These are phyloP conservation scores for Magallana nippona DNA, from an alignment of 2,888 invertebrate species.

Conservation along the genomic window DNA sequence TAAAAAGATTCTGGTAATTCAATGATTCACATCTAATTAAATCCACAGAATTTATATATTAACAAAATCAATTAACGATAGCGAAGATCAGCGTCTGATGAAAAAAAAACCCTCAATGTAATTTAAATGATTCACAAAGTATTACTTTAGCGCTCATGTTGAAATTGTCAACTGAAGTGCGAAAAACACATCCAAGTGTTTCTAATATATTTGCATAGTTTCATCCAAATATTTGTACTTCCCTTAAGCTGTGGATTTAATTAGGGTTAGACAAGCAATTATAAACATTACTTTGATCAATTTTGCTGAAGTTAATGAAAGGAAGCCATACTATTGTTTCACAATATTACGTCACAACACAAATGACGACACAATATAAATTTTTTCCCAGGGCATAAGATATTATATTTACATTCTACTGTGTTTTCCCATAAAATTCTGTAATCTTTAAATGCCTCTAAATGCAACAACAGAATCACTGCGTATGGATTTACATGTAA, in stretches of 20 bases:
- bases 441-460: too few species aligned
- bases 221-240: background rate
- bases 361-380: background rate
- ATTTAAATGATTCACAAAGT: background rate
- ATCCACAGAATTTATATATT: too few species aligned
- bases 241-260: background rate
- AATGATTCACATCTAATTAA: too few species aligned
- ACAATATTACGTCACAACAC: background rate
- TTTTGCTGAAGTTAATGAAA: background rate
- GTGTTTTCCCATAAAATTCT: too few species aligned
- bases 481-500: too few species aligned
- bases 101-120: too few species aligned
- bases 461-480: too few species aligned
- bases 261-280: constrained; percentile 12
- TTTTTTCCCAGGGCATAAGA: too few species aligned
- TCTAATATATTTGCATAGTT: background rate
- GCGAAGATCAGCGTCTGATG: too few species aligned
- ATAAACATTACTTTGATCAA: constrained; percentile 9
- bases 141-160: background rate
- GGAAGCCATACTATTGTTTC: background rate
- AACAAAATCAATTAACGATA: too few species aligned
- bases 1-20: too few species aligned
- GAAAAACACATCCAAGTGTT: background rate
- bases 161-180: background rate
- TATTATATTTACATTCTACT: too few species aligned